Conservation (phyloP, 2,888 invertebrate genomes). For the Cantharis rustica region DNA sequence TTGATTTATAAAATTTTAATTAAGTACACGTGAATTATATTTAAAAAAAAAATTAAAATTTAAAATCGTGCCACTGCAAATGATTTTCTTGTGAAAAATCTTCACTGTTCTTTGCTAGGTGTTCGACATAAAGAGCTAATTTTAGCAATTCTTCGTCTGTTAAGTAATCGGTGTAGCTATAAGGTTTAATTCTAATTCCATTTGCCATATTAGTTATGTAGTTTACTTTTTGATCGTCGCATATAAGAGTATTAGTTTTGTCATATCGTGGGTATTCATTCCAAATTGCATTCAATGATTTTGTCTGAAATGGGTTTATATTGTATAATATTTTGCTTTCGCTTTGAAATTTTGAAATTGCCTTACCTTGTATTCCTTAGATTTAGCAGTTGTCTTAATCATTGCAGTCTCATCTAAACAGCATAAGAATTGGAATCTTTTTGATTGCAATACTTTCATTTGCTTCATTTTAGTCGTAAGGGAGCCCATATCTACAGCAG, state of each 20-base stretch:
- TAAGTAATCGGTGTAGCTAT: neutral
- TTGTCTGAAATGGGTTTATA: neutral
- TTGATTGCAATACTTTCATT: neutral
- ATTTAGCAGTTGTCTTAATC: neutral
- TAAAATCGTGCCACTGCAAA: neutral
- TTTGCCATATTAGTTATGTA: neutral
- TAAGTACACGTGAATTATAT: neutral
- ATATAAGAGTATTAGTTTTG: neutral
- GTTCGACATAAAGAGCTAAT: neutral
- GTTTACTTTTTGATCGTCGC: neutral
- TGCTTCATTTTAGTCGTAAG: neutral
- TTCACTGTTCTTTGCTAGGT: neutral
- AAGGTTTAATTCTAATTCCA: neutral
- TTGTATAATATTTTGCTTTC: neutral
- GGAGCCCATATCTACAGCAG: neutral
- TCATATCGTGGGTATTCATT: neutral
- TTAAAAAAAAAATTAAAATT: neutral
- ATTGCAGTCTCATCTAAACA: neutral
- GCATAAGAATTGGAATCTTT: neutral
- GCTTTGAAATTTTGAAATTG: neutral
- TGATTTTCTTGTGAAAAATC: neutral
- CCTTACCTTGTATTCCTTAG: neutral
- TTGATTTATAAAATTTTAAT: neutral
- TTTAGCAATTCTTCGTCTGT: neutral
- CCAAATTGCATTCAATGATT: neutral